Percentiles rank a stretch among this genome's conserved stretches.
phyloP scores from a whole-genome alignment of 2,113 vertebrate species.

The Antennarius striatus region DNA sequence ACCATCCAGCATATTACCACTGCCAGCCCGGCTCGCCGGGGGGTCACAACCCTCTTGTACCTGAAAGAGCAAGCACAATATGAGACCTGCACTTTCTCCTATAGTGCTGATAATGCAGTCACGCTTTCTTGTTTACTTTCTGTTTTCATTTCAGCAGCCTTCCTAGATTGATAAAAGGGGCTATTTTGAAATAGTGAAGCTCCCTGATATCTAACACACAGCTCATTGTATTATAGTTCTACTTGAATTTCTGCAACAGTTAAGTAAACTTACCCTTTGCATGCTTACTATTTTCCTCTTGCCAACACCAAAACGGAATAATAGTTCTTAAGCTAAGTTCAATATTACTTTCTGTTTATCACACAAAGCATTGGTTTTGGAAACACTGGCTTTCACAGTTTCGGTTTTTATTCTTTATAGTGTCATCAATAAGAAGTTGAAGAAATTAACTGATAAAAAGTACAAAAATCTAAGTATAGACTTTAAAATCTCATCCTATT shows the following conservation, averaged over 20 bases:
- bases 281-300: slow-evolving; percentile 8
- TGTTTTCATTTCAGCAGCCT: neutral
- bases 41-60: slow-evolving; percentile 91
- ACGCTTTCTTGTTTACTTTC: neutral
- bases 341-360: neutral
- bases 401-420: slow-evolving; percentile 5
- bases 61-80: slow-evolving; percentile 70
- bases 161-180: slow-evolving; percentile 4
- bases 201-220: slow-evolving; percentile 10
- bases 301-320: slow-evolving; percentile 7
- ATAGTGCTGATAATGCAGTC: neutral
- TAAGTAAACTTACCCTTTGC: slow-evolving; percentile 13
- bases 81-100: slow-evolving; percentile 37
- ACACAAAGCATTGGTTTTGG: neutral
- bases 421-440: neutral
- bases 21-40: slow-evolving; percentile 84
- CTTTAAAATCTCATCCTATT: slow-evolving; percentile 1
- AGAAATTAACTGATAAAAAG: neutral
- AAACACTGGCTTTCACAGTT: slow-evolving; percentile 4
- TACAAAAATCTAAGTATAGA: neutral
- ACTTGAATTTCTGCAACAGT: slow-evolving; percentile 11
- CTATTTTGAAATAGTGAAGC: neutral
- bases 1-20: slow-evolving; percentile 91
- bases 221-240: neutral
- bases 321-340: slow-evolving; percentile 2